Evolutionary conservation across 2,797 vertebrate genomes (phyloP), one percentile per base, ranked within the genome.

Genomic region (Cercopithecus mitis): DNA sequence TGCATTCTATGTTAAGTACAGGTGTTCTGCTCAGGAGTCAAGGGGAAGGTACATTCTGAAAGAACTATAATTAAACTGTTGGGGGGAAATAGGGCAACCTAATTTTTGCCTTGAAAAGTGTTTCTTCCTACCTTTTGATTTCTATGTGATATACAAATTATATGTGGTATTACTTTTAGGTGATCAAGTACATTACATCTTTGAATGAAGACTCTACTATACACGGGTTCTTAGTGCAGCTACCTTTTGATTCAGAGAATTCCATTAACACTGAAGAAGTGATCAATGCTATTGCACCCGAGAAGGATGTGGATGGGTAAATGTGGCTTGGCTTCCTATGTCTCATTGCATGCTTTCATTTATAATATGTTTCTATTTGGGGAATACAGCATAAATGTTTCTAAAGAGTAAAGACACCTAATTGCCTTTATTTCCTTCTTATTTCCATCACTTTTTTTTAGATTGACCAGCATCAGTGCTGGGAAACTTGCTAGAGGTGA

Each of bases 221-320:
- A 85, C 99, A 99, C n/a, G 99, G 99, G 11, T 99, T 99, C 93
- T 99, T 99, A 76, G 99, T 99, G 79, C 99, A 99, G 98, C 99
- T 99, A 84, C 99, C 99, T 0, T 98, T 99, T 73, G 99, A 99
- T 98, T 99, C 99, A 0, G 94, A 99, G 97, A 99, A 99, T 88
- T 98, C 99, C 91, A 99, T 99, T 27, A 98, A 99, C 97, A 99
- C 99, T 0, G 99, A 99, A 97, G 99, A 98, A 97, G 98, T 99
- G 97, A 99, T 99, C 91, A 99, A 99, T 33, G 98, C 99, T 2
- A 99, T 99, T 79, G 98, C 99, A 7, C 99, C 99, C 2, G 99
- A 99, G 97, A 99, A 99, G 98, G 99, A 99, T 0, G 99, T 99
- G 30, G 99, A 99, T 58, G 99, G 99, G 99, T 99, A 98, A 98